phyloP scores from a whole-genome alignment of 1,140 invertebrate species.

The Drosophila simulans region DNA sequence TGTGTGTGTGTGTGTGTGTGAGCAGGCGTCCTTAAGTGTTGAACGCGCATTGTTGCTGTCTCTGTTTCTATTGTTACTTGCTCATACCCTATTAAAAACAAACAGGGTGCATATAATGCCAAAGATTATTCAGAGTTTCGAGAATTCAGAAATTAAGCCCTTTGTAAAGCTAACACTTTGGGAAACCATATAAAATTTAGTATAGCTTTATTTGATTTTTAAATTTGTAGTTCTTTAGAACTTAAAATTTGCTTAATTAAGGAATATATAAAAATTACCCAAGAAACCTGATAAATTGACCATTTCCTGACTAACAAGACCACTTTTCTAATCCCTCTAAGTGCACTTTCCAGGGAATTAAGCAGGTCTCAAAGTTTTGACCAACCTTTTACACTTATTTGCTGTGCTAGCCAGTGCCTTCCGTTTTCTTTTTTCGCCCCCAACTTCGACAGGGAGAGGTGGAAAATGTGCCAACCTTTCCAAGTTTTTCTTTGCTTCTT shows the following conservation, averaged over 20 bases:
- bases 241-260: no score
- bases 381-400: constrained; percentile 40
- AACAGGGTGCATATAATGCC: not conserved
- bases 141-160: not conserved
- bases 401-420: constrained; percentile 25
- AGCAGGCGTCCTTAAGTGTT: constrained; percentile 31
- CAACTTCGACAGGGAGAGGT: constrained; percentile 7
- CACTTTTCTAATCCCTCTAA: not conserved
- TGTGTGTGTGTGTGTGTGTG: constrained; percentile 5
- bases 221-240: no score
- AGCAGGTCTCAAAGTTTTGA: constrained; percentile 19
- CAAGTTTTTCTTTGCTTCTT: constrained; percentile 36
- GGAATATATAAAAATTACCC: not conserved
- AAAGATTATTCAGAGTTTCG: not conserved
- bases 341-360: constrained; percentile 1
- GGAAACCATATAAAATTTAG: no score
- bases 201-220: no score
- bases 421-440: constrained; percentile 10
- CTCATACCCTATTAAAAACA: constrained; percentile 17
- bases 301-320: not conserved
- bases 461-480: constrained; percentile 22
- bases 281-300: not conserved
- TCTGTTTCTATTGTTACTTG: constrained; percentile 36
- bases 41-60: constrained; percentile 29
- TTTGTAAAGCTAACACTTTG: not conserved